Evolutionary conservation across 2,888 invertebrate genomes (phyloP), one percentile per base, ranked within the genome.

Genomic region (Sisyra nigra): DNA sequence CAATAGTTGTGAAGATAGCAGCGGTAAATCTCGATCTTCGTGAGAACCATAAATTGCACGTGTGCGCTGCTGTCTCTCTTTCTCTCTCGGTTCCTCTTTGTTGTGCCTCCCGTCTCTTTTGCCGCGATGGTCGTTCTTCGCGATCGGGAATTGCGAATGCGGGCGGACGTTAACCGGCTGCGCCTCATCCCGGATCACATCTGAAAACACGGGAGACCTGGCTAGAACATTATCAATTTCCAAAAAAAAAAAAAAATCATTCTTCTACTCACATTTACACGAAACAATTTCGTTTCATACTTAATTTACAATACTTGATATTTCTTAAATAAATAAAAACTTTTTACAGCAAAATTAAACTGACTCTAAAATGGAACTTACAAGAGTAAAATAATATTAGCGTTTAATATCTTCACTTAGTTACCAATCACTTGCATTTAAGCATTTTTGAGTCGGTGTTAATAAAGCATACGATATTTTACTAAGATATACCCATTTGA

Each of bases 41-140:
- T 55, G 59, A 57, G 58, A 54, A 56, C 58, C 59, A 63, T 63
- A 63, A 62, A 63, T 62, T 57, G 60, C 61, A 63, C 61, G 61
- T 63, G 62, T 54, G 32, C 31, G 41, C 30, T 32, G 14, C 24
- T 24, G 24, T 24, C 24, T 24, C 24, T 34, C 14, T 34, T 54
- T 55, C 54, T 56, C 57, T 55, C 53, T 30, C 42, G 55, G 56
- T 55, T 57, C 56, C 57, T 57, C 55, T 53, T 54, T 54, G 54
- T 50, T 43, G 47, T 49, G 48, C 49, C 10, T 9, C 48, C 11
- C 42, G 24, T 40, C 48, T 52, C 51, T 51, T 53, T 47, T 49
- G 49, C 10, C 13, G 15, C n/a, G 44, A 17, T 17, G n/a, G 15
- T n/a, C 24, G 15, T 10, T 17, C 19, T 14, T n/a, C 17, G 44